Evolutionary conservation across 2,113 vertebrate genomes (phyloP).

Genomic region (Amphiprion ocellaris): DNA sequence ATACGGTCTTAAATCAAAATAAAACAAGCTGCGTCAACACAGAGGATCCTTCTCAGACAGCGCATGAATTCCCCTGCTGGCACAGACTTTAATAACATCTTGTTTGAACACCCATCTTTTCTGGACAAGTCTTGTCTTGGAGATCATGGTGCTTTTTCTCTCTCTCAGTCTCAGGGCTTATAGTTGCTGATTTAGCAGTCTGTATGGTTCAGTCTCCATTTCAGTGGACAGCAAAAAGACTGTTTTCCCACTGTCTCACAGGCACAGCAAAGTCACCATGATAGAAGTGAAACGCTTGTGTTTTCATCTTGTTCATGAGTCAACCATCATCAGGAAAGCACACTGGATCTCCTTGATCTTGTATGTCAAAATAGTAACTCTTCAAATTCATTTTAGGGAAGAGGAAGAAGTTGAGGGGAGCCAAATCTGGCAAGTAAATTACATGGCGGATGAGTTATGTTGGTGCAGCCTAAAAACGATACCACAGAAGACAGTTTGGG

Average conservation of each 20-base stretch:
- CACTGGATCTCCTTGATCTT: no score
- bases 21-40: slow-evolving; percentile 9
- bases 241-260: neutral
- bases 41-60: slow-evolving; percentile 13
- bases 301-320: neutral
- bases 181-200: slow-evolving; percentile 11
- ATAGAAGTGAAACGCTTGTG: neutral
- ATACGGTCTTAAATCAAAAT: slow-evolving; percentile 34
- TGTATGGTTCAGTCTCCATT: slow-evolving; percentile 8
- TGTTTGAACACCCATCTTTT: slow-evolving; percentile 44
- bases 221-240: slow-evolving; percentile 14
- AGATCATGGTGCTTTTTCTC: slow-evolving; percentile 16
- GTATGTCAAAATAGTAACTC: no score
- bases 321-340: no score
- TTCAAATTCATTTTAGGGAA: no score
- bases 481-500: no score
- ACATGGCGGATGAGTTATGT: no score
- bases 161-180: neutral
- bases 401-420: no score
- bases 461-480: no score
- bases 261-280: neutral
- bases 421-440: no score
- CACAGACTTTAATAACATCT: slow-evolving; percentile 40
- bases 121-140: slow-evolving; percentile 26
- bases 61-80: slow-evolving; percentile 26